Percentiles rank a stretch among this genome's conserved stretches.
Conservation (phyloP, 2,888 invertebrate species). For the Criorhina ranunculi region DNA sequence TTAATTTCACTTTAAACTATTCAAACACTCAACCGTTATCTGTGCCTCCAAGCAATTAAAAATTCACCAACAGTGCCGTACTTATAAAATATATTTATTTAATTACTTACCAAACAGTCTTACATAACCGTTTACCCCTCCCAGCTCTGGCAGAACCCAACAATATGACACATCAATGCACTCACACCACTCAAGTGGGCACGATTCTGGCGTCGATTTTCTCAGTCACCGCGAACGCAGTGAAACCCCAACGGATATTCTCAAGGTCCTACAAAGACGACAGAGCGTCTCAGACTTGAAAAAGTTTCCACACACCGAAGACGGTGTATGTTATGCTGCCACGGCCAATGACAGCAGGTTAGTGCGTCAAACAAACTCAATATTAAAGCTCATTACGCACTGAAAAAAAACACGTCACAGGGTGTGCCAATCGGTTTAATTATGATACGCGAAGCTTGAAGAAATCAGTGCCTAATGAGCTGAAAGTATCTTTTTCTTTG, state of each 20-base stretch:
- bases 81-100: neutral
- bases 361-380: constrained; percentile 41
- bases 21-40: neutral
- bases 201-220: constrained; percentile 91
- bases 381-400: constrained; percentile 41
- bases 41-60: neutral
- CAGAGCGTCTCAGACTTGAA: constrained; percentile 71
- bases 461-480: constrained; percentile 30
- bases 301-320: constrained; percentile 69
- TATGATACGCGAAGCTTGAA: neutral
- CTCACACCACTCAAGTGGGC: constrained; percentile 92
- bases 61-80: neutral
- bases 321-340: constrained; percentile 63
- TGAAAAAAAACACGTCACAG: constrained; percentile 15
- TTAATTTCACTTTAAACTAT: too few relatives aligned
- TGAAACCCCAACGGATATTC: constrained; percentile 82
- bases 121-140: neutral
- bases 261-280: constrained; percentile 78
- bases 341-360: constrained; percentile 82
- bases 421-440: neutral
- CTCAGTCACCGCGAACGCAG: constrained; percentile 82
- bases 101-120: too few relatives aligned
- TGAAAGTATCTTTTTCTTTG: constrained; percentile 11
- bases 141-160: constrained; percentile 76
- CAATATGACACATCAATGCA: constrained; percentile 90